Conservation (phyloP, 2,113 vertebrate genomes). For the Psophia crepitans region DNA sequence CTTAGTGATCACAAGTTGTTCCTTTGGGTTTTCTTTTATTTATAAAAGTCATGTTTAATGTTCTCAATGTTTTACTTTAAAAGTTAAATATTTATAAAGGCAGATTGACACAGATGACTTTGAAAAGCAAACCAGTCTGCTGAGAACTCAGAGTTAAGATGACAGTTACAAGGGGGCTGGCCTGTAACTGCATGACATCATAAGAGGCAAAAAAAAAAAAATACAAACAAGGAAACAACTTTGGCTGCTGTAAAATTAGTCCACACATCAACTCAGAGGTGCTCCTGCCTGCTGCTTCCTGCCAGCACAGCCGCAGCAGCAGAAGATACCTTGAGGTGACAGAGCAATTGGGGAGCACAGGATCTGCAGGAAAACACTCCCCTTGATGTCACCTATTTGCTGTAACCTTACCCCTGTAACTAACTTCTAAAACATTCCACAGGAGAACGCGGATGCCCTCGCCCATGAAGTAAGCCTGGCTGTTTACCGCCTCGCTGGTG, state of each 20-base stretch:
- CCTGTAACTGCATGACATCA: not conserved
- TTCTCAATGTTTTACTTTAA: not conserved
- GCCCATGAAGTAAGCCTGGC: conserved; percentile 88
- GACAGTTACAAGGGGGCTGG: not conserved
- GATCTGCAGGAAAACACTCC: not conserved
- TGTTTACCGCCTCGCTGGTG: conserved; percentile 87
- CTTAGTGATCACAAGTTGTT: not conserved
- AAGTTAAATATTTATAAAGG: not conserved
- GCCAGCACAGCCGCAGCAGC: not conserved
- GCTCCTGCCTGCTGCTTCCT: not conserved
- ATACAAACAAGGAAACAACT: too few species aligned
- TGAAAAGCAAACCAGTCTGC: not conserved
- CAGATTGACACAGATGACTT: not conserved
- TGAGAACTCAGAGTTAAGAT: not conserved
- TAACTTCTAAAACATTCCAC: not conserved
- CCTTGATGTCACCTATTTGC: not conserved
- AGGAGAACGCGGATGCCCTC: conserved; percentile 88
- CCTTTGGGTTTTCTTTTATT: not conserved
- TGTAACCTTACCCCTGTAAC: not conserved
- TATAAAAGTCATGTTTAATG: not conserved
- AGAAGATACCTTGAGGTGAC: not conserved
- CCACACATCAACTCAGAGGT: not conserved
- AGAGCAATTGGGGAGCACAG: not conserved
- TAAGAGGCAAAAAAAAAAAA: not conserved
- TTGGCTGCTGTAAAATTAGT: not conserved